Percentiles rank a stretch among this genome's conserved stretches.
Evolutionary conservation across 2,888 invertebrate species (phyloP).

Genomic region (Peribatodes rhomboidaria): DNA sequence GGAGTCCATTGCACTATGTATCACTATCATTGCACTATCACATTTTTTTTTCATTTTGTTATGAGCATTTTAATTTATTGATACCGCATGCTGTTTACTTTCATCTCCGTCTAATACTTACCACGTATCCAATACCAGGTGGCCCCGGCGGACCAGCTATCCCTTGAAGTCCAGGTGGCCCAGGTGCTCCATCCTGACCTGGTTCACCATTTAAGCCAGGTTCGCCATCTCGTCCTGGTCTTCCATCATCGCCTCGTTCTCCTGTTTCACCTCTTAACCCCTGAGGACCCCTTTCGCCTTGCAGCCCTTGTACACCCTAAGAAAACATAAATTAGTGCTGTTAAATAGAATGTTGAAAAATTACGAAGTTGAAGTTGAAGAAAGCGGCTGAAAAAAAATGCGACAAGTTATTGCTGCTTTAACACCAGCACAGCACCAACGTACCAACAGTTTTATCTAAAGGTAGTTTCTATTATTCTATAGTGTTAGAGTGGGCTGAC

Average conservation of each 20-base stretch:
- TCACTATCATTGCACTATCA: no score
- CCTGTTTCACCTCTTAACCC: slow-evolving; percentile 88
- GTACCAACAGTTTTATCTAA: no score
- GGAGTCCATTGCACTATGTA: no score
- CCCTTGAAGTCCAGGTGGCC: slow-evolving; percentile 88
- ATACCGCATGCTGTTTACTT: neutral
- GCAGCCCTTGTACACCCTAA: slow-evolving; percentile 88
- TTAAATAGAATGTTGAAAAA: no score
- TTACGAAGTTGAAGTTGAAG: no score
- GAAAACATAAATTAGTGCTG: neutral
- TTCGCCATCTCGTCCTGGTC: slow-evolving; percentile 68
- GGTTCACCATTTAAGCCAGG: slow-evolving; percentile 92
- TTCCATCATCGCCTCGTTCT: slow-evolving; percentile 90
- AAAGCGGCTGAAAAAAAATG: no score
- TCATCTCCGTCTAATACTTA: slow-evolving; percentile 46
- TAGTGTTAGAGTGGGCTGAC: no score
- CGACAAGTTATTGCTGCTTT: no score
- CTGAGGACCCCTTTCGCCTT: slow-evolving; percentile 79
- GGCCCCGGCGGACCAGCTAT: slow-evolving; percentile 89
- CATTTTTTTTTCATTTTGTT: no score
- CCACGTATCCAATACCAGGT: slow-evolving; percentile 76
- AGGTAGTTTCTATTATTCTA: no score
- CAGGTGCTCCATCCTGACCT: slow-evolving; percentile 90
- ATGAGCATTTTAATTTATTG: no score
- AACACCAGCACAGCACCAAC: no score